A percentile compares a stretch with the other conserved stretches of the same genome.
Evolutionary conservation across 2,113 vertebrate species (phyloP).

Genomic region (Heterotis niloticus): DNA sequence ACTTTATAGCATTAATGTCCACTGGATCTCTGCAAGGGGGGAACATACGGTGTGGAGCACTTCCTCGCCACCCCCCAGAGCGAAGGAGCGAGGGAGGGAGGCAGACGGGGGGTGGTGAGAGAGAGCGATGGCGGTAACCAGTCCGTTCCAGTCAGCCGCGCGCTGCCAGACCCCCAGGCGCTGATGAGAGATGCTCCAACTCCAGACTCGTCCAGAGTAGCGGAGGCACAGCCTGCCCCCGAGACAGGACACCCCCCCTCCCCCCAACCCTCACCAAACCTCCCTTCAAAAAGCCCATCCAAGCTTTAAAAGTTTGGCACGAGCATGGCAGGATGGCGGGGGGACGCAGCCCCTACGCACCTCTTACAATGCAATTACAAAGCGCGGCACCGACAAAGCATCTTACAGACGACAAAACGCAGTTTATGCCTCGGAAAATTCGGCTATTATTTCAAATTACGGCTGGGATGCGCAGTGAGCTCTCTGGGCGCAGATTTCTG

Average conservation of each 20-base stretch:
- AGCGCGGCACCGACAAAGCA: too few relatives aligned
- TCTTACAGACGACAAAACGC: not conserved
- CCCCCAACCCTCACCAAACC: slow-evolving; percentile 12
- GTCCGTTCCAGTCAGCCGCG: slow-evolving; percentile 44
- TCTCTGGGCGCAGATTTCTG: not conserved
- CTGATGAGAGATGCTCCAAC: slow-evolving; percentile 54
- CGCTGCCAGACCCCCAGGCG: slow-evolving; percentile 52
- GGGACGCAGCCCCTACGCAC: not conserved
- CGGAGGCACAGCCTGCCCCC: slow-evolving; percentile 55
- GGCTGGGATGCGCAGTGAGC: not conserved
- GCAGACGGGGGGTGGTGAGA: not conserved
- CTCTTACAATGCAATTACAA: not conserved
- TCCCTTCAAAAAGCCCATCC: not conserved
- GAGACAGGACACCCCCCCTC: slow-evolving; percentile 47
- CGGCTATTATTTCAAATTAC: too few relatives aligned
- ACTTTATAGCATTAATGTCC: not conserved
- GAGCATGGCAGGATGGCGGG: not conserved
- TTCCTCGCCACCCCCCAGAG: not conserved
- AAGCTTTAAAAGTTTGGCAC: slow-evolving; percentile 21
- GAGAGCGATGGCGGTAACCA: slow-evolving; percentile 23
- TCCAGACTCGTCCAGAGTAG: slow-evolving; percentile 61
- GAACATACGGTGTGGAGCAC: not conserved
- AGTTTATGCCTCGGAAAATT: not conserved
- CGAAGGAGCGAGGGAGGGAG: not conserved
- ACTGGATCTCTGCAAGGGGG: not conserved